Evolutionary conservation across 2,797 vertebrate species (phyloP), one percentile per base, ranked within the genome.

Genomic region (Molossus molossus): DNA sequence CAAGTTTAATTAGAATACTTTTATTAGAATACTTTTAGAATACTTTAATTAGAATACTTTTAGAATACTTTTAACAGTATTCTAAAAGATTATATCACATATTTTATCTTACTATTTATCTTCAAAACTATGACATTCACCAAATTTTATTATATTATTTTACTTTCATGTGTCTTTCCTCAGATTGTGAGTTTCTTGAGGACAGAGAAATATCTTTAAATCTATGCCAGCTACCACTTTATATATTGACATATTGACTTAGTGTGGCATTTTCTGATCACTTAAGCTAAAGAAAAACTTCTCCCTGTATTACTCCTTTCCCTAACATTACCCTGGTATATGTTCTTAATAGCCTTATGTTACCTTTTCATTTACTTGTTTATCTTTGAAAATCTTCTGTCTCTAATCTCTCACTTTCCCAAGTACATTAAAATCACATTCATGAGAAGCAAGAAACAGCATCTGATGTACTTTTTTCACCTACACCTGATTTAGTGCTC

Each of bases 81-180:
- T 94, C 20, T 70, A 20, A 60, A 95, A 94, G 6, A 96, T 77
- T 62, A 5, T 73, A 29, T 45, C 87, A 10, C 6, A 64, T 37
- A 62, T 69, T 88, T 90, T 83, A 73, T 75, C 40, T 83, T 45
- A 73, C n/a, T 55, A 40, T 83, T 90, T 79, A 48, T 60, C 77
- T 90, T 69, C 9, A 80, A 89, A 95, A 84, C 10, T 83, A 65
- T 4, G 17, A 0, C 25, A 73, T 17, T 72, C 87, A 45, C 14
- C 40, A 81, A 92, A 70, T 62, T 62, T 94, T 33, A 84, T 85
- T 86, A 25, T 27, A 20, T 11, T 62, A 21, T 80, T 92, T 58
- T 80, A 76, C 67, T 87, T 87, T 50, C 4, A 72, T 29, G 1
- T 45, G 5, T 73, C 25, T 95, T 67, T 84, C 13, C 53, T 40